Evolutionary conservation across 2,888 invertebrate genomes (phyloP), one percentile per base, ranked within the genome.

Genomic region (Eledona agricola): DNA sequence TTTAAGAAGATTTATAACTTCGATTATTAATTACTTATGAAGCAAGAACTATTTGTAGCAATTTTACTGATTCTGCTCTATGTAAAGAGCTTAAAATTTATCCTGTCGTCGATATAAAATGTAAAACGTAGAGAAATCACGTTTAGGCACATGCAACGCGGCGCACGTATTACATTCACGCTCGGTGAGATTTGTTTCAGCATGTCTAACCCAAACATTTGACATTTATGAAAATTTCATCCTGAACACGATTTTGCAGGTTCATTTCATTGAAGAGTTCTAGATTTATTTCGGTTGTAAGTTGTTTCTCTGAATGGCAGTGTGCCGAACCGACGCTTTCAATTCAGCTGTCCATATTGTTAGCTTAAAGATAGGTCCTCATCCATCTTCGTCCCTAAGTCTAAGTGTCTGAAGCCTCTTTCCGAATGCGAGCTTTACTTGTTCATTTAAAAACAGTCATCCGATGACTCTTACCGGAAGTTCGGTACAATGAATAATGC

Each of bases 261-360:
- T 37, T 55, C 35, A 51, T 51, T 51, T 46, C 46, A 38, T 16
- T 38, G 49, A 45, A 43, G 43, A 52, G 53, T n/a, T n/a, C 31
- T 28, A 31, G 51, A 53, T 56, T 53, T 56, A 53, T 56, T 56
- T 56, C 26, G 32, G 38, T 20, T 38, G 50, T 46, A 45, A 46
- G 52, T 56, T 49, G 52, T 53, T 53, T 51, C 54, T 57, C 40
- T 29, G 40, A 47, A 49, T 51, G 40, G 42, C 26, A 29, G 43
- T 38, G 34, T 51, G 55, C 51, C 28, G 35, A 23, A 16, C 59
- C 57, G 63, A 63, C 64, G 64, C 60, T 56, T 66, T 66, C 66
- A 63, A 65, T 68, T 67, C 64, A 63, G 63, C 63, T 64, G 65
- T 66, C 65, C 65, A 66, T 67, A 67, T 64, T 65, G 65, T 63